Evolutionary conservation across 2,113 vertebrate species (phyloP), one percentile per base, ranked within the genome.

Genomic region (Syngnathus floridae): DNA sequence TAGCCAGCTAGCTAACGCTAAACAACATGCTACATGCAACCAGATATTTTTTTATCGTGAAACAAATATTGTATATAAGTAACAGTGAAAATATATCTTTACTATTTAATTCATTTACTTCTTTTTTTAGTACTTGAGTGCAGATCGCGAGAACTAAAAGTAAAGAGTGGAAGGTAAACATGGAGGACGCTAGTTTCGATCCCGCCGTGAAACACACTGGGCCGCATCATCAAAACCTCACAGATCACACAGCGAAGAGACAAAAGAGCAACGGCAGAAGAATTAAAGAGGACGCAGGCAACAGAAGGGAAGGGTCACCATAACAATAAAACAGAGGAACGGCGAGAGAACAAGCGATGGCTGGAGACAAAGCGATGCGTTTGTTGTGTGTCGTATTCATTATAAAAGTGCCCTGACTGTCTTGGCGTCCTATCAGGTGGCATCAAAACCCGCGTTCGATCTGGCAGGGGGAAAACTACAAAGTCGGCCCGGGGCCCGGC

Each of bases 351-450:
- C 88, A 91, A 91, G 92, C 85, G 75, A 84, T 83, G 82, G 83
- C 92, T 91, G 41, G 87, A 91, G 63, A 86, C 81, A 78, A 81
- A 84, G 92, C 87, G 91, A 86, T 88, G 91, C 91, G 92, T 88
- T 92, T 88, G 89, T 90, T 87, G 92, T 90, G 65, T 62, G 51
- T 41, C 58, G 70, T 92, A 90, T 95, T 96, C 93, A 93, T 96
- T 95, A 84, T 80, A 94, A 93, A 88, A 92, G 85, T 87, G 84
- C 84, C 90, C 87, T 92, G 91, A 91, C 88, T 91, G 91, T 91
- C 88, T 91, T 93, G 89, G 92, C 94, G 91, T 93, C 91, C 90
- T 93, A 93, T 96, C 93, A 93, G 89, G 90, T 91, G 89, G 93
- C 94, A 94, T 93, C 94, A 95, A 92, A 94, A 92, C 93, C 40